Percentiles rank a stretch among this genome's conserved stretches.
phyloP scores from a whole-genome alignment of 2,113 vertebrate species.

The Mustela nigripes region DNA sequence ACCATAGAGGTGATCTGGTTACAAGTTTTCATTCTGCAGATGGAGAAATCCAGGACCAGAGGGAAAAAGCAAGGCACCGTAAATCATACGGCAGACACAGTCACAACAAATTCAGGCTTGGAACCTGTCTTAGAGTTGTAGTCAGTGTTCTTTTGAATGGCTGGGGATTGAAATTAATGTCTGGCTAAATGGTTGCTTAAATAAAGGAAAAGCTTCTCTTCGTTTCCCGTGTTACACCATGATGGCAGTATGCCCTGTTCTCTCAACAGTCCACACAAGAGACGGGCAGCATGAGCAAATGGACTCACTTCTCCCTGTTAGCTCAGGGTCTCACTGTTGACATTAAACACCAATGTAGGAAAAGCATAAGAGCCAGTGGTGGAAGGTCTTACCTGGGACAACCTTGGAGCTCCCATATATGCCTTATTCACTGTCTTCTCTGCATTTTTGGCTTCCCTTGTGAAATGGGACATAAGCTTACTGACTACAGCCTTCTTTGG shows the following conservation, averaged over 20 bases:
- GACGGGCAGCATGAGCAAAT: background rate
- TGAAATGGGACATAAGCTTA: background rate
- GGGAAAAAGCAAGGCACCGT: background rate
- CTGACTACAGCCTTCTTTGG: background rate
- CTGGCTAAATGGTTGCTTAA: background rate
- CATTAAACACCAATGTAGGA: background rate
- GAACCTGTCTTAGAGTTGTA: background rate
- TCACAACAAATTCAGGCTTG: conserved; percentile 14
- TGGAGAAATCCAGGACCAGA: background rate
- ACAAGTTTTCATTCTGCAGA: background rate
- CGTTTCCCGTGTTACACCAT: background rate
- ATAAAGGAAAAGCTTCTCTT: background rate
- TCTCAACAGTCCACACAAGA: background rate
- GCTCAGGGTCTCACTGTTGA: background rate
- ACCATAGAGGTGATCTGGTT: background rate
- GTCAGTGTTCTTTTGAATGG: background rate
- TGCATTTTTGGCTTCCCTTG: background rate
- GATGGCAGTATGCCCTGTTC: background rate
- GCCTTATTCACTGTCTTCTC: background rate
- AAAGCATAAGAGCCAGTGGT: background rate
- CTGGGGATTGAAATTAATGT: background rate
- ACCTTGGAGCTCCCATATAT: background rate
- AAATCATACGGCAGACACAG: background rate
- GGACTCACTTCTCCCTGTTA: background rate
- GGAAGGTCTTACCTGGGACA: no score